A percentile compares a stretch with the other conserved stretches of the same genome.
These are phyloP conservation scores for Orthonychiurus folsomi DNA, from an alignment of 2,888 invertebrate genomes.

Conservation along the genomic window DNA sequence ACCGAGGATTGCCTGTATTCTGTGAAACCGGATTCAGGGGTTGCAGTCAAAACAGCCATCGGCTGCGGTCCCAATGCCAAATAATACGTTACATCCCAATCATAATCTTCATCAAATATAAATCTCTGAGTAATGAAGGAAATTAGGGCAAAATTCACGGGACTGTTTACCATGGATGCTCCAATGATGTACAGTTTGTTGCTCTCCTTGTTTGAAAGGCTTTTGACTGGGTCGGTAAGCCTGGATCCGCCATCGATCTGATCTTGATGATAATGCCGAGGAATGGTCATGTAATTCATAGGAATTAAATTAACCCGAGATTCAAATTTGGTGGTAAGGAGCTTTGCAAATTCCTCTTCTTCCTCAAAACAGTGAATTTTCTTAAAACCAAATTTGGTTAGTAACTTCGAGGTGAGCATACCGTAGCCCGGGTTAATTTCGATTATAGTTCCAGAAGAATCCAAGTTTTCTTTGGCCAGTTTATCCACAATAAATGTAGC, in stretches of 20 bases:
- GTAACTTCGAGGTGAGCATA: slow-evolving; percentile 53
- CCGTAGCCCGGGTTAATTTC: slow-evolving; percentile 65
- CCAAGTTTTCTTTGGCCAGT: slow-evolving; percentile 17
- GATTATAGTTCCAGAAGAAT: slow-evolving; percentile 44
- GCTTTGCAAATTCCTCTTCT: slow-evolving; percentile 48
- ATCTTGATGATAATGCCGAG: slow-evolving; percentile 25
- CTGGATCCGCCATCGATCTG: slow-evolving; percentile 22
- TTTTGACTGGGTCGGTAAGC: slow-evolving; percentile 5
- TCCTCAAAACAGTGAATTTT: slow-evolving; percentile 55
- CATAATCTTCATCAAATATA: slow-evolving; percentile 23
- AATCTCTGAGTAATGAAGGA: slow-evolving; percentile 16
- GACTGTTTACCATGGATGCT: slow-evolving; percentile 16
- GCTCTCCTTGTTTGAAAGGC: not conserved
- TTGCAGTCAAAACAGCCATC: slow-evolving; percentile 18
- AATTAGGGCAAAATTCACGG: slow-evolving; percentile 21
- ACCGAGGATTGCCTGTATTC: slow-evolving; percentile 53
- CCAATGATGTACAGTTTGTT: slow-evolving; percentile 25
- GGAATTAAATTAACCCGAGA: slow-evolving; percentile 15
- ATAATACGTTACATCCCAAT: slow-evolving; percentile 19
- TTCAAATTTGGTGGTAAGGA: slow-evolving; percentile 43
- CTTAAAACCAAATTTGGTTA: slow-evolving; percentile 47
- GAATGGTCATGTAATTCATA: slow-evolving; percentile 13
- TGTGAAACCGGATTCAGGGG: slow-evolving; percentile 48
- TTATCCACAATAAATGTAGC: slow-evolving; percentile 16
- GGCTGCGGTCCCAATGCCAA: slow-evolving; percentile 17